Evolutionary conservation across 2,113 vertebrate genomes (phyloP), one percentile per base, ranked within the genome.

Genomic region (Macquaria ambigua): DNA sequence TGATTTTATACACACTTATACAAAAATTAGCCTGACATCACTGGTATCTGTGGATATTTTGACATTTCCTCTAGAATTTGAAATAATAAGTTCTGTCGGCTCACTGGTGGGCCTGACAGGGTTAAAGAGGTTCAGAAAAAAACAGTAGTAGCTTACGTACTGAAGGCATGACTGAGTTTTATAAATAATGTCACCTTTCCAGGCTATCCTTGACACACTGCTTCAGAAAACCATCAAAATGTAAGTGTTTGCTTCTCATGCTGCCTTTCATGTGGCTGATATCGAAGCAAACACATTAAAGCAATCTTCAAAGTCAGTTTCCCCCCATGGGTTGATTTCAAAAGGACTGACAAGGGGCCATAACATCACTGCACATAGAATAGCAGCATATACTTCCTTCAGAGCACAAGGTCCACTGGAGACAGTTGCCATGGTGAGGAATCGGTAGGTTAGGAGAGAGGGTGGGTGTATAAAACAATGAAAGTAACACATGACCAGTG

Each of bases 171-270:
- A 66, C 37, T 41, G 31, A 62, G 58, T 34, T 75, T 28, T 25
- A 76, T 73, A 56, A 80, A 84, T 79, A 83, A 89, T 78, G 41
- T 43, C 76, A 75, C 70, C 71, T 82, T 73, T 56, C 18, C 8
- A 14, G 34, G 23, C 52, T 11, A 28, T 71, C 73, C 50, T 79
- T 79, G 28, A 80, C 86, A 77, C 79, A 61, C n/a, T 21, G 64
- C 71, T 37, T 76, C 50, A 59, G 74, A 86, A 90, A 87, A 78
- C 73, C 70, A 78, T 87, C 80, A 61, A 48, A 91, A 86, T 89
- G 74, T 82, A 89, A 92, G 91, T 87, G 70, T 66, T 48, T 80
- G 46, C 52, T 86, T 89, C n/a, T 37, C 34, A 3, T 37, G 34
- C 34, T 37, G 34, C 34, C 34, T 37, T 37, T 37, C 34, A 5